Conservation (phyloP, 53 echinoderm and acorn worm genomes). For the Mesocentrotus franciscanus region DNA sequence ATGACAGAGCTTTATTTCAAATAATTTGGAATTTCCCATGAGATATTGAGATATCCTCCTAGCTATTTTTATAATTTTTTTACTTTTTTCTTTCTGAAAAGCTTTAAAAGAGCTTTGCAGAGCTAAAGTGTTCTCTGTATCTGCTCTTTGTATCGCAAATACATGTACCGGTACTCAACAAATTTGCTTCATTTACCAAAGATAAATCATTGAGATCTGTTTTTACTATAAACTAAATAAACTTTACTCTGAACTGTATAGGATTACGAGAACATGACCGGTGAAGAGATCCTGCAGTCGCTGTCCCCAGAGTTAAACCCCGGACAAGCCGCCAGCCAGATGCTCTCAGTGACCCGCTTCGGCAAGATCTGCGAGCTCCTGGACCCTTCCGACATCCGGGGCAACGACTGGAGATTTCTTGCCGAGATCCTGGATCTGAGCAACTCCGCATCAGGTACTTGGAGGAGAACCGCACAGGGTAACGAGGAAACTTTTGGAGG, state of each 20-base stretch:
- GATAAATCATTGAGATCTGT: not conserved
- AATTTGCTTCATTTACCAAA: not conserved
- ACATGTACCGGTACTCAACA: too few species aligned
- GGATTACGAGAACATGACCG: constrained; percentile 12
- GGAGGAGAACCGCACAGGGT: not conserved
- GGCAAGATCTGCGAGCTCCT: constrained; percentile 47
- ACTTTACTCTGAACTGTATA: not conserved
- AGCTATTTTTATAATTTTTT: too few species aligned
- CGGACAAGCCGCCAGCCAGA: constrained; percentile 34
- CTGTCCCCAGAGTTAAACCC: constrained; percentile 21
- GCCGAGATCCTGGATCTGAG: constrained; percentile 20
- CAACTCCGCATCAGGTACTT: not conserved
- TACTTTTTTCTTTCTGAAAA: too few species aligned
- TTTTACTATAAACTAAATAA: not conserved
- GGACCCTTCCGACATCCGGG: constrained; percentile 2
- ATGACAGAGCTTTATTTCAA: too few species aligned
- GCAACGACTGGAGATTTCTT: constrained; percentile 13
- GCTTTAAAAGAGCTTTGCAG: too few species aligned
- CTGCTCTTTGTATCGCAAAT: too few species aligned
- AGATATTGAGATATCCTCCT: too few species aligned
- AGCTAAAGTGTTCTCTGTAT: too few species aligned
- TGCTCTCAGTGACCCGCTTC: constrained; percentile 17
- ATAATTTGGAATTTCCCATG: too few species aligned
- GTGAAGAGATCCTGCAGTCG: constrained; percentile 19
- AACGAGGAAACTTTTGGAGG: constrained; percentile 30